Evolutionary conservation across 2,113 vertebrate species (phyloP), one percentile per base, ranked within the genome.

Genomic region (Podarcis cretensis): DNA sequence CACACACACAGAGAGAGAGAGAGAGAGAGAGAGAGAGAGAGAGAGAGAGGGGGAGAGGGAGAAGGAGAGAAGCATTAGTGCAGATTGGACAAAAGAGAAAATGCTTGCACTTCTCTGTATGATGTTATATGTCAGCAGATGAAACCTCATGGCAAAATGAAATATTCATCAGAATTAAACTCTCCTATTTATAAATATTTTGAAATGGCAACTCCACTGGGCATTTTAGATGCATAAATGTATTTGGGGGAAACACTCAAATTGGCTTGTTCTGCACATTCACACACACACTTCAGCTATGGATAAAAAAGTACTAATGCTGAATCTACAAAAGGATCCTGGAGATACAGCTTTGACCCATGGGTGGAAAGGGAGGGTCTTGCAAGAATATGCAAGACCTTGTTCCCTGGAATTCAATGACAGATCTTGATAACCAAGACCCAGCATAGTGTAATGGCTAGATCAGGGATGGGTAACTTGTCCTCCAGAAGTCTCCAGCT

Each of bases 81-180:
- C 81, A 91, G 89, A 91, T 90, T 82, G 85, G 87, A 82, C 76
- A 92, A 91, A 92, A 82, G 80, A 82, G 84, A 83, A 59, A 32
- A 87, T 74, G 81, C 93, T 95, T 90, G 65, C 90, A 40, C 81
- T 69, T 63, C 73, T 87, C n/a, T 89, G 91, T 86, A 87, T 88
- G 25, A 94, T 91, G 92, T 89, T 92, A 93, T 89, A 93, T 87
- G 89, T 91, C 92, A 87, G 93, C 16, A 93, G 93, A 92, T 89
- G 92, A 94, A 95, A 93, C 89, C 94, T 95, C 93, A 89, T 91
- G 92, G 94, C 92, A 87, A 89, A 69, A n/a, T 94, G 27, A 96
- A 95, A 94, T 93, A 92, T 94, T 94, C 87, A 95, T 92, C 37
- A 2, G 86, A 79, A 92, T 83, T 87, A 80, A 85, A 85, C 12